Percentiles rank a stretch among this genome's conserved stretches.
Conservation (phyloP, 1,140 invertebrate genomes). For the Leguminivora glycinivorella region DNA sequence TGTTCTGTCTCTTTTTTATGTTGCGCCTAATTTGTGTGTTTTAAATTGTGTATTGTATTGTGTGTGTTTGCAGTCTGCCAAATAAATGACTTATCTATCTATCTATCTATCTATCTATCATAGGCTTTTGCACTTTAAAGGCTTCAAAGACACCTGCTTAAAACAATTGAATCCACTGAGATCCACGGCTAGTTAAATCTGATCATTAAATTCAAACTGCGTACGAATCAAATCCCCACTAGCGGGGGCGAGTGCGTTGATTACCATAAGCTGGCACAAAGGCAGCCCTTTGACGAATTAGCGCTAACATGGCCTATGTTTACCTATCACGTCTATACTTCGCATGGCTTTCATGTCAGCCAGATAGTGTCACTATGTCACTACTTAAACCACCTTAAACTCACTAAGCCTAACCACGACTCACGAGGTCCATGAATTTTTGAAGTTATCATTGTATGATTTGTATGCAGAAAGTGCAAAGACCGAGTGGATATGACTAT, state of each 20-base stretch:
- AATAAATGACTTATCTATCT: no score
- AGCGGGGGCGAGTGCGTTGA: conserved; percentile 45
- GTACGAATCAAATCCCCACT: conserved; percentile 42
- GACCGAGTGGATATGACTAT: no score
- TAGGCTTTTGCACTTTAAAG: neutral
- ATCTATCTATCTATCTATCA: no score
- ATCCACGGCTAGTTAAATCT: conserved; percentile 49
- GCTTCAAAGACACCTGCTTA: neutral
- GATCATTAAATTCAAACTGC: conserved; percentile 51
- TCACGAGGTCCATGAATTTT: no score
- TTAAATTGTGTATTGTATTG: no score
- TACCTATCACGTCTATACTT: conserved; percentile 22
- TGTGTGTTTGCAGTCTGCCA: no score
- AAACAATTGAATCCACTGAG: conserved; percentile 27
- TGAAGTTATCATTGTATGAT: no score
- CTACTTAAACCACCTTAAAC: no score
- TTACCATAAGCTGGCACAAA: conserved; percentile 73
- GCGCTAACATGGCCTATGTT: conserved; percentile 59
- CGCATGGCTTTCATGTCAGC: neutral
- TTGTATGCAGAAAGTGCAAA: no score
- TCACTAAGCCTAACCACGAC: no score
- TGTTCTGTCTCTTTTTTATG: no score
- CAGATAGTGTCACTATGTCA: neutral
- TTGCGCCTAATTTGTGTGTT: no score
- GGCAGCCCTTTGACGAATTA: conserved; percentile 75